Evolutionary conservation across 2,113 vertebrate genomes (phyloP), one percentile per base, ranked within the genome.

Genomic region (Oncorhynchus masou): DNA sequence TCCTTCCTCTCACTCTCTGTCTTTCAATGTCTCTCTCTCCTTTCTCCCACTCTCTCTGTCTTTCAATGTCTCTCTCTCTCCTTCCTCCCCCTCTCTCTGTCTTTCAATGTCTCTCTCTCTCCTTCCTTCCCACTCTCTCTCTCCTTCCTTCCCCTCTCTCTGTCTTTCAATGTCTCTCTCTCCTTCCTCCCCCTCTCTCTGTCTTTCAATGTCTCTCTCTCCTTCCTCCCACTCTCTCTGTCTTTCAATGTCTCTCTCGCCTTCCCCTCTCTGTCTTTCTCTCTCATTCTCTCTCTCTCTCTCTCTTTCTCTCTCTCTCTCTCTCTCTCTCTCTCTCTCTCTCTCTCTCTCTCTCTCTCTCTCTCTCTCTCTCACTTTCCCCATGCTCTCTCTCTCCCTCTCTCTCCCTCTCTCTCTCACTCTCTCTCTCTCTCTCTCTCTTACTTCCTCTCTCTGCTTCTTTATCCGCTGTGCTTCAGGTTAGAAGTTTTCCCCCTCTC

Each of bases 401-500:
- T 91, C 59, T 24, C 84, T 91, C 93, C 92, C 5, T 6, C 29
- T 31, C 4, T 69, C 39, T 62, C 31, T 90, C 51, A 20, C 85
- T 51, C 22, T 59, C 29, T 91, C 20, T 84, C 87, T 91, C 89
- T 84, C 31, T 31, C 57, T 78, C 51, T 83, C 66, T 83, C 87
- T 91, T 87, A 91, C 89, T 94, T 84, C 88, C 88, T 92, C 88
- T 93, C 92, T 91, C 49, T 45, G 12, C 72, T 45, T 9, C 65
- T 60, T 49, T 72, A 20, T 73, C 91, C 74, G 49, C 89, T 54
- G 48, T 27, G 31, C 93, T 92, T 94, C 89, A 93, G 92, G 93
- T 94, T 92, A 93, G 89, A 94, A 94, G 89, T 94, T 92, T 94
- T 94, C 91, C 39, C 76, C 51, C 90, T 94, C 93, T 96, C 51